Percentiles rank a stretch among this genome's conserved stretches.
Evolutionary conservation across 1,140 invertebrate genomes (phyloP).

Genomic region (Nasonia giraulti): DNA sequence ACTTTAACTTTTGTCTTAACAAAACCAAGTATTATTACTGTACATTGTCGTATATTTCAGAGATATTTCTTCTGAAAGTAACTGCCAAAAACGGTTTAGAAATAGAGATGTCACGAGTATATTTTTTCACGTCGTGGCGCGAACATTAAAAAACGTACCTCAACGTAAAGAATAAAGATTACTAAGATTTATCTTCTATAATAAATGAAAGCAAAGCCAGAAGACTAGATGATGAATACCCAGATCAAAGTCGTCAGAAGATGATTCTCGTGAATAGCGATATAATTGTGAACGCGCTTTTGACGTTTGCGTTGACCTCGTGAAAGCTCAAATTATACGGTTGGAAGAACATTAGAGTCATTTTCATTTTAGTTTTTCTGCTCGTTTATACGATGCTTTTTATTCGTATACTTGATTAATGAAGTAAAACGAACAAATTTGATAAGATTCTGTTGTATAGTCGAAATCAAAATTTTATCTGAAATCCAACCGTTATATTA

Average conservation of each 20-base stretch:
- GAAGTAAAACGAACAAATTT: neutral
- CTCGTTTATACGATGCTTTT: too few relatives aligned
- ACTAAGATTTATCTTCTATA: slow-evolving; percentile 17
- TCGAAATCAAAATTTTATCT: neutral
- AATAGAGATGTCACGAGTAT: slow-evolving; percentile 31
- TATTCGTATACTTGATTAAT: neutral
- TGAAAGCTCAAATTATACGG: neutral
- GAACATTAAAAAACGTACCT: slow-evolving; percentile 29
- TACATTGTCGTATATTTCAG: slow-evolving; percentile 20
- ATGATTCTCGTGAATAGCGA: neutral
- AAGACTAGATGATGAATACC: neutral
- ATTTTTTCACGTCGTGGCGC: slow-evolving; percentile 26
- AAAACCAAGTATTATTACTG: slow-evolving; percentile 14
- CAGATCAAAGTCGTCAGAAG: too few relatives aligned
- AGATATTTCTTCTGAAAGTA: slow-evolving; percentile 37
- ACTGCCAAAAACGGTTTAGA: slow-evolving; percentile 34
- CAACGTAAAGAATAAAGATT: slow-evolving; percentile 1
- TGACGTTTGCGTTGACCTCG: neutral
- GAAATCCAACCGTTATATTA: slow-evolving; percentile 1
- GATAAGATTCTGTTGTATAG: neutral
- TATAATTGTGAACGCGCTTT: neutral
- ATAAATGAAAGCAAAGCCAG: neutral
- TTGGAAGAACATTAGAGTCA: neutral
- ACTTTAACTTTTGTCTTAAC: slow-evolving; percentile 7
- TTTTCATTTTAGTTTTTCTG: too few relatives aligned